phyloP scores from a whole-genome alignment of 2,797 vertebrate genomes.

The Betta splendens region DNA sequence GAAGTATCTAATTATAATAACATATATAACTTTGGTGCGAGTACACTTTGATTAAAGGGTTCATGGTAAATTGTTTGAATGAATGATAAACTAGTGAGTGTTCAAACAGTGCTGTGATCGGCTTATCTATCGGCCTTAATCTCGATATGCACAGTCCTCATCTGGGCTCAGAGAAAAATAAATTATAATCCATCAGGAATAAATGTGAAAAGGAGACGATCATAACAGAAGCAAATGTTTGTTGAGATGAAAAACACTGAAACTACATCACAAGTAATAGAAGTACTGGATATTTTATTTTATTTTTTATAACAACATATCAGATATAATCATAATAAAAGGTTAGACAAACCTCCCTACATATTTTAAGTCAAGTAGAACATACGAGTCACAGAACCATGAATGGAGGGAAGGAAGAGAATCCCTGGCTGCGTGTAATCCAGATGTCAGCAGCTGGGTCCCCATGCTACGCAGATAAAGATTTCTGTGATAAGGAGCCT shows the following conservation, averaged over 20 bases:
- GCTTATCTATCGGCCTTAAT: constrained; percentile 83
- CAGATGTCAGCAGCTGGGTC: constrained; percentile 71
- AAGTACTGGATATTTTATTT: no score
- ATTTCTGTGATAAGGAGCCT: constrained; percentile 69
- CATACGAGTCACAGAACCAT: constrained; percentile 31
- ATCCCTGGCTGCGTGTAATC: no score
- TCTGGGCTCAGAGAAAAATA: constrained; percentile 54
- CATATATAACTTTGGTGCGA: background rate
- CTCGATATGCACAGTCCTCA: constrained; percentile 68
- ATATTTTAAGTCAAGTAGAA: constrained; percentile 20
- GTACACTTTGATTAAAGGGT: constrained; percentile 5
- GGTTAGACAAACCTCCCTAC: background rate
- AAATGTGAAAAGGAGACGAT: constrained; percentile 33
- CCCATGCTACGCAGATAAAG: constrained; percentile 58
- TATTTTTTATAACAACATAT: background rate
- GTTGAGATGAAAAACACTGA: constrained; percentile 1
- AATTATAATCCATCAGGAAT: constrained; percentile 66
- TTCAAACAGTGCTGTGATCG: constrained; percentile 54
- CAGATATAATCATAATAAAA: constrained; percentile 9
- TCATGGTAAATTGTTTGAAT: constrained; percentile 39
- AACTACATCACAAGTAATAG: background rate
- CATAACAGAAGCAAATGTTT: background rate
- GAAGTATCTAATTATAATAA: background rate
- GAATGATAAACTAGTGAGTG: constrained; percentile 29
- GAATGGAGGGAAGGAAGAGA: constrained; percentile 26